Percentiles rank a stretch among this genome's conserved stretches.
phyloP scores from a whole-genome alignment of 2,113 vertebrate genomes.

The Lampris incognitus region DNA sequence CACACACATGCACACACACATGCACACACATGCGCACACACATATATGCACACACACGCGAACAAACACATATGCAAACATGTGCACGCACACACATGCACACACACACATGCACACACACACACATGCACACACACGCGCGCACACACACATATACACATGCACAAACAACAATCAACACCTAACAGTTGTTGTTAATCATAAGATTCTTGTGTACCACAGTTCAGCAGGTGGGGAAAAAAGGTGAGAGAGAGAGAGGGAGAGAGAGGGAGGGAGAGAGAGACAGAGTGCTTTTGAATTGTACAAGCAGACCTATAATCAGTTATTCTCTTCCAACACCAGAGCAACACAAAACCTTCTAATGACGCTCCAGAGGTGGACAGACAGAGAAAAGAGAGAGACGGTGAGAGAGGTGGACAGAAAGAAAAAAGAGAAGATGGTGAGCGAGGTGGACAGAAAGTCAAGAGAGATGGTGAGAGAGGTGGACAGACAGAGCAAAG shows the following conservation, averaged over 20 bases:
- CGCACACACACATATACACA: neutral
- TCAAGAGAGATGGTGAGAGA: too few species aligned
- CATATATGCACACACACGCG: neutral
- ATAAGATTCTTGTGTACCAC: neutral
- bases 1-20: neutral
- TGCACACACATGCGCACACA: neutral
- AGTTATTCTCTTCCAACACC: too few species aligned
- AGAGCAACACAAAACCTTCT: too few species aligned
- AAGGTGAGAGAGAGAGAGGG: neutral
- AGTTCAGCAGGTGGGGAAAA: neutral
- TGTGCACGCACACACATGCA: neutral
- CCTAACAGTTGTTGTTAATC: too few species aligned
- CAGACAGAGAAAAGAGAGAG: too few species aligned
- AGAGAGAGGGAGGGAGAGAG: neutral
- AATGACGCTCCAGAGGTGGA: too few species aligned
- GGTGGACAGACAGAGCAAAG: too few species aligned
- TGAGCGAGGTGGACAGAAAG: too few species aligned
- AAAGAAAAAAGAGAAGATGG: too few species aligned
- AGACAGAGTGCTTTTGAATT: too few species aligned
- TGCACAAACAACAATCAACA: neutral
- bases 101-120: neutral
- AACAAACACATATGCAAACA: neutral
- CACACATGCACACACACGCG: neutral
- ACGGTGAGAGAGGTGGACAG: too few species aligned
- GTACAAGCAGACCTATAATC: too few species aligned